These are phyloP conservation scores for Ennomos fuscantarius DNA, from an alignment of 2,888 invertebrate genomes.

Conservation along the genomic window DNA sequence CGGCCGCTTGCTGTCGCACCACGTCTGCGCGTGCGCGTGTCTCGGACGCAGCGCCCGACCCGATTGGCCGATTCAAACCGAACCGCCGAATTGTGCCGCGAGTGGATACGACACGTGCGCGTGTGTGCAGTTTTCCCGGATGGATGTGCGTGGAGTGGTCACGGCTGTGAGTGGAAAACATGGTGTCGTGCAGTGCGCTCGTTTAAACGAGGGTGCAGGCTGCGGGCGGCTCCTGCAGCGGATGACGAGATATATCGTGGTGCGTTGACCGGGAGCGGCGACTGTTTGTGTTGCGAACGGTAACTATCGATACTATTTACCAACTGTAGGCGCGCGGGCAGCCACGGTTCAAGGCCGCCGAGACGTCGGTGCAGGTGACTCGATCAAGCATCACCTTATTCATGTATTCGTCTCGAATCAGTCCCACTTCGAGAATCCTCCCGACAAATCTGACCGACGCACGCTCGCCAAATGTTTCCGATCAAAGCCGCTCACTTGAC, in stretches of 20 bases:
- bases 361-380: constrained; percentile 27
- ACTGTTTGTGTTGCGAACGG: constrained; percentile 59
- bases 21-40: constrained; percentile 51
- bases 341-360: constrained; percentile 30
- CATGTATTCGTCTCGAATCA: constrained; percentile 9
- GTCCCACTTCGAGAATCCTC: constrained; percentile 17
- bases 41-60: constrained; percentile 9
- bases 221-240: constrained; percentile 47
- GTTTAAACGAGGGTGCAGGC: constrained; percentile 41
- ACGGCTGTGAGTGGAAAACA: constrained; percentile 28
- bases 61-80: constrained; percentile 39
- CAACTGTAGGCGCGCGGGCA: constrained; percentile 4
- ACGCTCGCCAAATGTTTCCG: constrained; percentile 6
- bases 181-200: constrained; percentile 32
- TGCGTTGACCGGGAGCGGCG: constrained; percentile 70
- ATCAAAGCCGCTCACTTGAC: background rate
- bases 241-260: constrained; percentile 62
- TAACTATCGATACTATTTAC: constrained; percentile 54
- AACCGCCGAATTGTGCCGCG: constrained; percentile 47
- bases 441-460: constrained; percentile 33
- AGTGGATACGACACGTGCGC: constrained; percentile 39
- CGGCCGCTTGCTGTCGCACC: constrained; percentile 52
- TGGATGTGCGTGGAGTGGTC: constrained; percentile 38
- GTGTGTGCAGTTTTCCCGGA: constrained; percentile 31
- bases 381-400: constrained; percentile 17